A percentile compares a stretch with the other conserved stretches of the same genome.
phyloP scores from a whole-genome alignment of 2,888 invertebrate species.

The Eulithis testata region DNA sequence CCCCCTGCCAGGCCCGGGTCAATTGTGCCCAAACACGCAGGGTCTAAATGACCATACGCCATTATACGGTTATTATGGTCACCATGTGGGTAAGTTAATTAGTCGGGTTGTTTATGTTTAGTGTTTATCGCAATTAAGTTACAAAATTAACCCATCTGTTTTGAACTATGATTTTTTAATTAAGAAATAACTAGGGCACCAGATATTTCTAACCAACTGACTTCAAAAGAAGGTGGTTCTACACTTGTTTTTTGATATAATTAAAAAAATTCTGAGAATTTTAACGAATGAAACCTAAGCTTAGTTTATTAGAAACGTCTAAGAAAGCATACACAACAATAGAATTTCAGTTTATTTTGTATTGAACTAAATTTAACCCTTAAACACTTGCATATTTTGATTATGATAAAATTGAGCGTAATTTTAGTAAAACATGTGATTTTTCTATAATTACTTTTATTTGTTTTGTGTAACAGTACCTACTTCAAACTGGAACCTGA shows the following conservation, averaged over 20 bases:
- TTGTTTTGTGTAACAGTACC: slow-evolving; percentile 22
- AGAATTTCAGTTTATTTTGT: neutral
- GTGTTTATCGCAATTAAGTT: slow-evolving; percentile 18
- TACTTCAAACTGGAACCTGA: slow-evolving; percentile 20
- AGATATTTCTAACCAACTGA: too few relatives aligned
- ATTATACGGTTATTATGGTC: slow-evolving; percentile 37
- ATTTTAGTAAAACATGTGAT: neutral
- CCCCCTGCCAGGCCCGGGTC: slow-evolving; percentile 36
- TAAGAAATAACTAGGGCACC: too few relatives aligned
- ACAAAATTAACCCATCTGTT: neutral
- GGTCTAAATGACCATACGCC: slow-evolving; percentile 32
- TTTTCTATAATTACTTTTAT: slow-evolving; percentile 13
- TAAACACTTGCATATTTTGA: neutral
- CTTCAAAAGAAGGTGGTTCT: too few relatives aligned
- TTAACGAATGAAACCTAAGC: too few relatives aligned
- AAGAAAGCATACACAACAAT: too few relatives aligned
- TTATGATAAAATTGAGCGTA: slow-evolving; percentile 1
- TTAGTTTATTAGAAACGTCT: too few relatives aligned
- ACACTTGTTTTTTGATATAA: too few relatives aligned
- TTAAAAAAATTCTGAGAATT: too few relatives aligned
- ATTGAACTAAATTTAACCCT: neutral
- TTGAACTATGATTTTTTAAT: neutral
- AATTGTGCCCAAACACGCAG: slow-evolving; percentile 39
- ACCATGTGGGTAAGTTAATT: slow-evolving; percentile 39
- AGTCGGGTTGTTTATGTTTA: slow-evolving; percentile 23